Base-by-base conservation (phyloP, 2,888 invertebrate genomes). In the Amiota mariae region DNA sequence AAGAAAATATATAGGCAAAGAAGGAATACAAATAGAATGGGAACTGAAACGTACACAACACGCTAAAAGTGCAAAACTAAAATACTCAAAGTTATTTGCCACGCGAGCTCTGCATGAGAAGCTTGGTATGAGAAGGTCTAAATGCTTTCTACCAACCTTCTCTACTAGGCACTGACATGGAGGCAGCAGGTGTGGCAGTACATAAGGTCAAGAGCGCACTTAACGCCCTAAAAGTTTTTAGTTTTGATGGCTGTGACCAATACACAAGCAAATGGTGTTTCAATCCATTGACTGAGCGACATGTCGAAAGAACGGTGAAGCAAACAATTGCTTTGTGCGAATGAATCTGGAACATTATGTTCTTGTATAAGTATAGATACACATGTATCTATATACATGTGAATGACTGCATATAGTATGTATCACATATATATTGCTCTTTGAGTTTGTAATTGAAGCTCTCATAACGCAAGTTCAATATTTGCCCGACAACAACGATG, bases 21-120 rank as follows among this genome's bases (percentile, higher is more conserved):
- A 12, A 3, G n/a, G 54, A 54, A 54, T n/a, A 54, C n/a, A n/a
- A n/a, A n/a, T n/a, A 54, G 54, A 54, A 54, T 8, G 54, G 13
- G n/a, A 10, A 20, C 12, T n/a, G 59, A 59, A 59, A 18, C 12
- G 24, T 0, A 54, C 54, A 13, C 13, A 67, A 49, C 24, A 51
- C 20, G 51, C 24, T 36, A 12, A 51, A 51, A 49, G 51, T 67
- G 51, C 51, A 67, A 67, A 67, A 51, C 49, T 24, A 67, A 67
- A 48, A 51, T 24, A 67, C 51, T 67, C 24, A 49, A 51, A 67
- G 51, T 67, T 67, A 24, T 67, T 51, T 67, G 67, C 67, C 15
- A 57, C n/a, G 15, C 36, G 36, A 36, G 36, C 36, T 36, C 24
- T 57, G 56, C 2, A 57, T 57, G 51, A 51, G n/a, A 24, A 2